A percentile compares a stretch with the other conserved stretches of the same genome.
phyloP scores from a whole-genome alignment of 2,888 invertebrate genomes.

The Scaptomyza caliginosa region DNA sequence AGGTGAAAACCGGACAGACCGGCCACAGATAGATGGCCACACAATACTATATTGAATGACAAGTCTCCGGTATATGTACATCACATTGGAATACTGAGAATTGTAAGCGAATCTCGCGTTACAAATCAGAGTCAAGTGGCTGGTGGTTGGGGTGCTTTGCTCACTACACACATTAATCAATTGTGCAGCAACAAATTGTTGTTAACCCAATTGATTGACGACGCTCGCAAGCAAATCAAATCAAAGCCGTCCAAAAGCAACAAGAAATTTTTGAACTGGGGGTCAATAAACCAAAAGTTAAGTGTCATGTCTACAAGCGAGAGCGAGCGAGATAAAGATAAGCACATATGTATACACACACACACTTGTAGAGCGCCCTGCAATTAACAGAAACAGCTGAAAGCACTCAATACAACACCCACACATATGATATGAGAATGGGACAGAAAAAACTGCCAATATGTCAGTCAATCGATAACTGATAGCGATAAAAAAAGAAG shows the following conservation, averaged over 20 bases:
- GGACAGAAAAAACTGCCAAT: background rate
- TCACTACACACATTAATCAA: slow-evolving; percentile 65
- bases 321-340: slow-evolving; percentile 13
- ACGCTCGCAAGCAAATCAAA: slow-evolving; percentile 39
- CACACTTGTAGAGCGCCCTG: slow-evolving; percentile 10
- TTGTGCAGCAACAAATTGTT: slow-evolving; percentile 52
- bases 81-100: slow-evolving; percentile 25
- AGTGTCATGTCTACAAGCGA: slow-evolving; percentile 38
- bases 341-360: background rate
- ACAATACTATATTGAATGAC: slow-evolving; percentile 45
- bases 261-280: slow-evolving; percentile 25
- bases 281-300: slow-evolving; percentile 64
- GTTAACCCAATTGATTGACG: slow-evolving; percentile 64
- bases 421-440: too few relatives aligned
- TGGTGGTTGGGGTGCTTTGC: slow-evolving; percentile 1
- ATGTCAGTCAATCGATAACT: slow-evolving; percentile 42
- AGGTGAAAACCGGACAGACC: slow-evolving; percentile 73
- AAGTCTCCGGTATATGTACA: slow-evolving; percentile 34
- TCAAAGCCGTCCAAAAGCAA: slow-evolving; percentile 27
- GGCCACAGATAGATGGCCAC: slow-evolving; percentile 31
- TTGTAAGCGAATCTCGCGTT: slow-evolving; percentile 13
- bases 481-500: slow-evolving; percentile 33
- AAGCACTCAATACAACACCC: slow-evolving; percentile 13
- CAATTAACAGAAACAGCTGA: slow-evolving; percentile 6
- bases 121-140: slow-evolving; percentile 33